phyloP scores from a whole-genome alignment of 2,797 vertebrate species.

The Labeo calbasu region DNA sequence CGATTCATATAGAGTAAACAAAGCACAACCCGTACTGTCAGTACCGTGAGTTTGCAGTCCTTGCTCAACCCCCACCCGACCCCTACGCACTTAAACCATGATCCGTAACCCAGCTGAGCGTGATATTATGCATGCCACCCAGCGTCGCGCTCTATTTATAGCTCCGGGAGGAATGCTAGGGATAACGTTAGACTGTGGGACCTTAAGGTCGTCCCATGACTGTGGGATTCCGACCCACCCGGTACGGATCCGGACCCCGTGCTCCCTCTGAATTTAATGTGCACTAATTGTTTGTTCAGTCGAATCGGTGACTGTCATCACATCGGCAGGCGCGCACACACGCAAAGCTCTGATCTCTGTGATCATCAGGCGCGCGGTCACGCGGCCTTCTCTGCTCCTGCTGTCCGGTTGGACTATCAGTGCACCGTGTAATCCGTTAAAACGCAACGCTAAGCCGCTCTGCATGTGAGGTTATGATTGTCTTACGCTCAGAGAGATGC shows the following conservation, averaged over 20 bases:
- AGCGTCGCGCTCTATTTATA: conserved; percentile 79
- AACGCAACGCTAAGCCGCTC: conserved; percentile 55
- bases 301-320: conserved; percentile 7
- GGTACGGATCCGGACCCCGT: background rate
- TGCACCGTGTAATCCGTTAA: conserved; percentile 65
- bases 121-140: conserved; percentile 75
- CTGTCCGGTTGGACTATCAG: conserved; percentile 31
- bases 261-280: background rate
- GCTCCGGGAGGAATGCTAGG: conserved; percentile 70
- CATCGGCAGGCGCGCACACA: background rate
- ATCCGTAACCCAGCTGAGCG: conserved; percentile 63
- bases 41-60: conserved; percentile 24
- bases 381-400: conserved; percentile 10
- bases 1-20: conserved; percentile 51
- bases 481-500: conserved; percentile 8
- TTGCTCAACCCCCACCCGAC: background rate
- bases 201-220: conserved; percentile 40
- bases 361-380: conserved; percentile 18
- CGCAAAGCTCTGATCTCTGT: background rate
- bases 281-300: background rate
- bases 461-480: conserved; percentile 53
- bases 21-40: conserved; percentile 27
- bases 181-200: conserved; percentile 56
- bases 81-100: conserved; percentile 37
- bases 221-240: background rate